These are phyloP conservation scores for Sesia bembeciformis DNA, from an alignment of 2,888 invertebrate species.

Conservation along the genomic window DNA sequence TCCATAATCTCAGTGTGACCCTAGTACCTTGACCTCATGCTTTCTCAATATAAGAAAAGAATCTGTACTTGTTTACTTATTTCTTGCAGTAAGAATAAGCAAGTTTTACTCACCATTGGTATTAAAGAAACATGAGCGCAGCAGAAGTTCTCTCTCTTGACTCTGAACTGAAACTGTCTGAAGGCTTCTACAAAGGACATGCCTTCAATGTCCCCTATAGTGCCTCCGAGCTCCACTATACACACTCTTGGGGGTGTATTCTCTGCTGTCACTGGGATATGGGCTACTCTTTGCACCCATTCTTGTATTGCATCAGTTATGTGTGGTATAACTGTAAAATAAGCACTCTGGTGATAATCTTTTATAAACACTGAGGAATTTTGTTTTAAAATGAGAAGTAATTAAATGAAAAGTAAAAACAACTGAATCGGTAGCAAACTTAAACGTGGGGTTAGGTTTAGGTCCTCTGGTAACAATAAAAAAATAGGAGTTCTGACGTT, in stretches of 20 bases:
- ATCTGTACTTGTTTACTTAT: background rate
- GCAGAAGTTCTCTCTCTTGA: slow-evolving; percentile 94
- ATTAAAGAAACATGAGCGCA: slow-evolving; percentile 97
- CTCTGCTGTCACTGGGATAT: slow-evolving; percentile 85
- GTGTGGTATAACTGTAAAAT: slow-evolving; percentile 92
- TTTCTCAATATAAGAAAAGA: background rate
- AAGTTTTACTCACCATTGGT: slow-evolving; percentile 80
- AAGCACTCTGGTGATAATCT: no score
- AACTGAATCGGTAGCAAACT: no score
- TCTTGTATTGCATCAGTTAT: slow-evolving; percentile 98
- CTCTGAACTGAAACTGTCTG: slow-evolving; percentile 96
- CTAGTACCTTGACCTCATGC: no score
- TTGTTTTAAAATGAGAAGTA: no score
- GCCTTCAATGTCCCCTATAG: slow-evolving; percentile 99
- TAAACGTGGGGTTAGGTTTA: no score
- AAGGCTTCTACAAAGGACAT: slow-evolving; percentile 99
- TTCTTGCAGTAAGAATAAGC: background rate
- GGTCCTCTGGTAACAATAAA: no score
- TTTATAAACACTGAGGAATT: no score
- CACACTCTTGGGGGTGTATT: slow-evolving; percentile 84
- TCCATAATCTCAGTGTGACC: no score
- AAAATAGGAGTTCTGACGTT: no score
- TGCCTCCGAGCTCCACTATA: slow-evolving; percentile 96
- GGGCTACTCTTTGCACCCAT: slow-evolving; percentile 96
- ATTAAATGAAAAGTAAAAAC: no score